phyloP scores from a whole-genome alignment of 2,888 invertebrate genomes.

The Ectobius pallidus region DNA sequence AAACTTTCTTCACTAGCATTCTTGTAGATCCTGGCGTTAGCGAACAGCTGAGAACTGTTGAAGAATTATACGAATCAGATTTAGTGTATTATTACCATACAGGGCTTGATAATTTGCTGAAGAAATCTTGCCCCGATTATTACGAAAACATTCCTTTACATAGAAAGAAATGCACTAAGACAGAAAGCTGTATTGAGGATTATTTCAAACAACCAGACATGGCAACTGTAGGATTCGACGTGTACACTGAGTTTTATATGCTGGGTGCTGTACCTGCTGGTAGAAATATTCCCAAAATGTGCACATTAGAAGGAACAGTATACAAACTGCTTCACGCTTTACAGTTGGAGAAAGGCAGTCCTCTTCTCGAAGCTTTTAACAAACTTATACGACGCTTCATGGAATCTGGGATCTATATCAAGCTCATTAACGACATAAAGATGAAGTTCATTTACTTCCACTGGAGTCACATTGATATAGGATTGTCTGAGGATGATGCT shows the following conservation, averaged over 20 bases:
- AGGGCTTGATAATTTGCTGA: too few relatives aligned
- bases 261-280: background rate
- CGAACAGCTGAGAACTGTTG: background rate
- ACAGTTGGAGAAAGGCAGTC: background rate
- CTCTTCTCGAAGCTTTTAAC: background rate
- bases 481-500: too few relatives aligned
- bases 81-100: background rate
- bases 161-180: background rate
- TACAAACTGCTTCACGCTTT: background rate
- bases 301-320: background rate
- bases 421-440: background rate
- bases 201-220: background rate
- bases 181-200: background rate
- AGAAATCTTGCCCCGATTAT: background rate
- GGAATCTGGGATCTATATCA: background rate
- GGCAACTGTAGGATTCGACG: background rate
- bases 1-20: background rate
- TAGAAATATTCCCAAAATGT: background rate
- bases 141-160: background rate
- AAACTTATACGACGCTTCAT: background rate
- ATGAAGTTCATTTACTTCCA: background rate
- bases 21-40: background rate
- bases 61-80: background rate
- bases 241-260: background rate
- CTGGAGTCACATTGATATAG: too few relatives aligned